Conservation (phyloP, 2,888 invertebrate genomes). For the Noctuana brunneofusca region DNA sequence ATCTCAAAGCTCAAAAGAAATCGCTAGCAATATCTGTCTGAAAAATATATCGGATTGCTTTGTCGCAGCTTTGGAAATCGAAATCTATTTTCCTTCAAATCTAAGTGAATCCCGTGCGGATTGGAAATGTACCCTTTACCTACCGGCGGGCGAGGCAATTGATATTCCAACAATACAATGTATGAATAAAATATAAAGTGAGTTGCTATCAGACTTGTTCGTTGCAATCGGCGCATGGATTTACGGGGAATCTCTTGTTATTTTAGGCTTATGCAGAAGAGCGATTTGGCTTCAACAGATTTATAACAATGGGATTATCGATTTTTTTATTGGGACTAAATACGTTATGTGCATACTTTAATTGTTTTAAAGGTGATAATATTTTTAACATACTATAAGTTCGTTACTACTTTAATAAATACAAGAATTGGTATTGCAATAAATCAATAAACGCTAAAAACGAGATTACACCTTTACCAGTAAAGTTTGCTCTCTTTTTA, state of each 20-base stretch:
- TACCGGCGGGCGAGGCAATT: conserved; percentile 82
- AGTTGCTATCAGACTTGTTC: conserved; percentile 77
- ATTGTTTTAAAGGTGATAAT: no score
- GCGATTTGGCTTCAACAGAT: conserved; percentile 26
- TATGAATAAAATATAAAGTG: conserved; percentile 83
- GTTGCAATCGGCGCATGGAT: conserved; percentile 68
- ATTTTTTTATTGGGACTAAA: background rate
- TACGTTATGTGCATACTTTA: background rate
- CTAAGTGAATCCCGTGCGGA: conserved; percentile 84
- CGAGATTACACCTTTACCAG: no score
- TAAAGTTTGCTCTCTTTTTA: no score
- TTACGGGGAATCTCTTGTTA: conserved; percentile 62
- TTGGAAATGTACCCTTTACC: conserved; percentile 83
- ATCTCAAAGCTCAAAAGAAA: conserved; percentile 83
- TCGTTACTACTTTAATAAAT: no score
- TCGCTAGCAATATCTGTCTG: conserved; percentile 83
- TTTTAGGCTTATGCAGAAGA: conserved; percentile 47
- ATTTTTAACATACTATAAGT: no score
- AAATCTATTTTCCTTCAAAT: conserved; percentile 84
- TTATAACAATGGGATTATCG: conserved; percentile 6
- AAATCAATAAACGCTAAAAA: no score
- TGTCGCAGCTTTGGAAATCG: conserved; percentile 83
- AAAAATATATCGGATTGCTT: conserved; percentile 84
- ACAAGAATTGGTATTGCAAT: no score
- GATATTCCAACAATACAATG: conserved; percentile 84